phyloP scores from a whole-genome alignment of 2,797 vertebrate species.

The Pempheris klunzingeri region DNA sequence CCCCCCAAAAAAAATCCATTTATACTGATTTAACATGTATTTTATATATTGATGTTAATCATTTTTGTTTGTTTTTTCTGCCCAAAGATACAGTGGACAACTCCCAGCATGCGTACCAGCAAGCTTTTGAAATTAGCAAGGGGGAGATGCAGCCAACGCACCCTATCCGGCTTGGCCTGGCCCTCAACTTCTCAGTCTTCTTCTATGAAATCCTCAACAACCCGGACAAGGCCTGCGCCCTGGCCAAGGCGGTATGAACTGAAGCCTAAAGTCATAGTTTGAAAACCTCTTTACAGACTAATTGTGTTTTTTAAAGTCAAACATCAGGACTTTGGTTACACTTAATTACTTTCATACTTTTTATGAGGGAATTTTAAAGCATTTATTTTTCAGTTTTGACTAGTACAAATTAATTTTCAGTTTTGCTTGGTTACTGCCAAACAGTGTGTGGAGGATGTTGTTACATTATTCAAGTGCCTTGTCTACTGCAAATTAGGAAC shows the following conservation, averaged over 20 bases:
- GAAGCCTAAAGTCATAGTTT: not conserved
- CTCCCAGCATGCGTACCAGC: slow-evolving; percentile 96
- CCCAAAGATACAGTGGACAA: slow-evolving; percentile 91
- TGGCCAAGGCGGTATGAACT: slow-evolving; percentile 94
- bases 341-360: not conserved
- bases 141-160: slow-evolving; percentile 99
- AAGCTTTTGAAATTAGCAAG: slow-evolving; percentile 99
- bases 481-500: too few species aligned
- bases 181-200: slow-evolving; percentile 99
- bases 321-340: not conserved
- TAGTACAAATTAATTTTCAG: not conserved
- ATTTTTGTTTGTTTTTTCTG: slow-evolving; percentile 1
- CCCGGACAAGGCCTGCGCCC: slow-evolving; percentile 95
- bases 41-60: not conserved
- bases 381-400: not conserved
- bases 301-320: not conserved
- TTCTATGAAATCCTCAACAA: slow-evolving; percentile 99
- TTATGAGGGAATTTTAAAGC: not conserved
- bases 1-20: not conserved
- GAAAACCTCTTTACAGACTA: not conserved
- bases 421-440: not conserved
- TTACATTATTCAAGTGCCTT: not conserved
- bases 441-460: not conserved
- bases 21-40: not conserved
- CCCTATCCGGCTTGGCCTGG: slow-evolving; percentile 97